Evolutionary conservation across 2,888 invertebrate species (phyloP), one percentile per base, ranked within the genome.

Genomic region (Keiferia lycopersicella): DNA sequence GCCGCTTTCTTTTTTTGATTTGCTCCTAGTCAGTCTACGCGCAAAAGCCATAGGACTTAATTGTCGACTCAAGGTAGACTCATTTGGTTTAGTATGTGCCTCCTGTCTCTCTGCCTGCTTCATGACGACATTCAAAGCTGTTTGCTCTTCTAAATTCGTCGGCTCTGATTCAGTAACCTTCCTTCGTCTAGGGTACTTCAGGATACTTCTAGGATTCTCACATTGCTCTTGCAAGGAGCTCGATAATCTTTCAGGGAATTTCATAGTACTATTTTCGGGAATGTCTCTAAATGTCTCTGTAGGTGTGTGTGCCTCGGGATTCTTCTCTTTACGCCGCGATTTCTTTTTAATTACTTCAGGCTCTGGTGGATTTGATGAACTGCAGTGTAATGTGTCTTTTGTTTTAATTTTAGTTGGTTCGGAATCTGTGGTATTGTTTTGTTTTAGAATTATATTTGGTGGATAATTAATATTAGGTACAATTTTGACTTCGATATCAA

Each of bases 161-260:
- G 51, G 61, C 57, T 65, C 38, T 41, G 64, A 45, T 14, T 61
- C 30, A n/a, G 59, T 61, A 12, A 59, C 18, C 20, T 64, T 64
- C 10, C 50, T 59, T 41, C 59, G 64, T 60, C 64, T 65, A 4
- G 75, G 65, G 18, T 61, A 39, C 14, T 59, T 57, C 16, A 57
- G n/a, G 3, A 57, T 34, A 57, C 57, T 10, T n/a, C 18, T 16
- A 57, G 34, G 57, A 16, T 34, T 57, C 12, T 14, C 22, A 14
- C 10, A 26, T 2, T 26, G 51, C 10, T 22, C 22, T 22, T 14
- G 22, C 1, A 53, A 14, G 20, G 51, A 53, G 3, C 8, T 53
- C 4, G 51, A 22, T 26, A 53, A 4, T 26, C 26, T 20, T 12
- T 53, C 51, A 22, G 51, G 12, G 51, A 26, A 53, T 20, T 22